Base-by-base conservation (phyloP, 2,888 invertebrate species). In the Xanthorhoe designata region DNA sequence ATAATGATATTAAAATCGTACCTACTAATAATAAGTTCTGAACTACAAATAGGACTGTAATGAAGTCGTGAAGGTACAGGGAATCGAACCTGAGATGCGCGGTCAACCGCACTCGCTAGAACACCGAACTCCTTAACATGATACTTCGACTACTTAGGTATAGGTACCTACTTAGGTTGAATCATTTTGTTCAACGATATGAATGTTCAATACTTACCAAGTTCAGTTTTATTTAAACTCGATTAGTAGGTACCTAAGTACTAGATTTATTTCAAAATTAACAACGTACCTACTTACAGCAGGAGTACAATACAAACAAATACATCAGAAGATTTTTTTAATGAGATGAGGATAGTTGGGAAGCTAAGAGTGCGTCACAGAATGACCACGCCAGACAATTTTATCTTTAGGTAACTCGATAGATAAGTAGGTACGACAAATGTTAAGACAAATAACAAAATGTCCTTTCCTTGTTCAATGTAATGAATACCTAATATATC, bases 81-180 rank as follows among this genome's bases (percentile, higher is more conserved):
- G 77, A 80, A 69, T 79, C 72, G 77, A 86, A 84, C 76, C 76
- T 72, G 80, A 85, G 84, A 72, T 64, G 71, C 84, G 88, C 75
- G 88, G 88, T 87, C 72, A 75, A 88, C 88, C 88, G 74, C 88
- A 87, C 66, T 71, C 75, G 72, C 74, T 62, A 76, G 65, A 70
- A 62, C 71, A 64, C 71, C 73, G 69, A 69, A 59, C 73, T 68
- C 71, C 54, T 66, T 72, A 70, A 85, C 74, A 67, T 71, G 82
- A 85, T 76, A 84, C 78, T 50, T 54, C 18, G 32, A 32, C 32
- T 32, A 24, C 24, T 24, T 24, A 24, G 24, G 32, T 49, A 24
- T 45, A 38, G 35, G 35, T n/a, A 42, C 1, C n/a, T n/a, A 47
- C 17, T 3, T 47, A 47, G 6, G 4, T 15, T 2, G 15, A 17